Evolutionary conservation across 2,888 invertebrate genomes (phyloP), one percentile per base, ranked within the genome.

Genomic region (Sarcophaga caerulescens): DNA sequence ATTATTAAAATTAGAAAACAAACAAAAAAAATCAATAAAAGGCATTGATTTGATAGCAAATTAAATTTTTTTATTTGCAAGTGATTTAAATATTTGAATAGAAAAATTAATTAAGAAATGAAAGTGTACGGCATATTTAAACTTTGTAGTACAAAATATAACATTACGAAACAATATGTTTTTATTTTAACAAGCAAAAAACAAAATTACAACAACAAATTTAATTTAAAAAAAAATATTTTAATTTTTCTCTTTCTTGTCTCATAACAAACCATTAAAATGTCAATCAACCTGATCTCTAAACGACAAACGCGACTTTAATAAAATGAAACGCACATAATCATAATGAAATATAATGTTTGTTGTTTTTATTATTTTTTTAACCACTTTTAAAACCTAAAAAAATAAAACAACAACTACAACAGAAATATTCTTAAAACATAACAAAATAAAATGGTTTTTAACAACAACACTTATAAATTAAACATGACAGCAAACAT

Each of bases 231-330:
- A 35, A 35, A 35, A 35, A 35, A 35, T 6, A 6, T 35, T 35
- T 8, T 10, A 35, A 10, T 10, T 35, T 8, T 35, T 2, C 10
- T 35, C 2, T 35, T 0, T 8, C 35, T 35, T 35, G 8, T 35
- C 8, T 35, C 84, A 86, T 87, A 79, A 82, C 82, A 87, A 87
- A 84, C 87, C 84, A 87, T 88, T 88, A 84, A 87, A 87, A 86
- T 88, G 87, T 86, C 88, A 88, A 85, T 88, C 88, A 88, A 88
- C 87, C 73, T 83, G 73, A 78, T 69, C 57, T 63, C 57, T 70
- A 57, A 59, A 70, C 10, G 57, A 52, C 63, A 57, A 75, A 63
- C n/a, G 57, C 14, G 57, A 57, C 70, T 25, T 6, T 35, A 52
- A 52, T 52, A 63, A 62, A 60, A 44, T 6, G 17, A 23, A 8